A percentile compares a stretch with the other conserved stretches of the same genome.
Conservation (phyloP, 2,888 invertebrate genomes). For the Cantharis flavilabris region DNA sequence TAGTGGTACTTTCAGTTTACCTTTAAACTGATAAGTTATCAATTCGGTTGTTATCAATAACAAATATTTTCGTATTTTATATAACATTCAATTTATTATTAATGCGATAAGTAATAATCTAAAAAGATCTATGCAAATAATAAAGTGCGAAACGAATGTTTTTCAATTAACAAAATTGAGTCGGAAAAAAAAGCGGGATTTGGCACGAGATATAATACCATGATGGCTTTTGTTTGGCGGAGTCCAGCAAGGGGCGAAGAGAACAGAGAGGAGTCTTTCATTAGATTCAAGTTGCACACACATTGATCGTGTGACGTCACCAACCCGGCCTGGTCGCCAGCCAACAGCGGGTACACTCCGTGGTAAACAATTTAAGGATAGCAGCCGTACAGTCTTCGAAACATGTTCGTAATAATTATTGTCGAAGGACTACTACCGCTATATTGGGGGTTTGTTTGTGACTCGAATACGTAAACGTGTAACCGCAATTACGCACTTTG, state of each 20-base stretch:
- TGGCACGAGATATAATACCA: not conserved
- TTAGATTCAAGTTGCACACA: slow-evolving; percentile 20
- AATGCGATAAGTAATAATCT: not conserved
- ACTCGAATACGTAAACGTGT: slow-evolving; percentile 8
- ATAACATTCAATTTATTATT: not conserved
- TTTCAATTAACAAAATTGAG: not conserved
- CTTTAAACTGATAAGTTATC: not conserved
- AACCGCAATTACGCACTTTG: slow-evolving; percentile 13
- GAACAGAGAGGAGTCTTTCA: slow-evolving; percentile 29
- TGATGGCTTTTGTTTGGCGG: not conserved
- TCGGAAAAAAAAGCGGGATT: not conserved
- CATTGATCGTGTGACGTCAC: slow-evolving; percentile 41
- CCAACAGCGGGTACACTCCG: slow-evolving; percentile 36
- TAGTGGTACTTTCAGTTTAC: not conserved
- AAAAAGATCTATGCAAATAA: not conserved
- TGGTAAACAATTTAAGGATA: slow-evolving; percentile 20
- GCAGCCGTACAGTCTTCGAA: slow-evolving; percentile 26
- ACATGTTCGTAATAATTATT: slow-evolving; percentile 10
- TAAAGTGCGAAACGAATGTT: not conserved
- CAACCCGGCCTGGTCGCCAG: slow-evolving; percentile 37
- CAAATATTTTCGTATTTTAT: not conserved
- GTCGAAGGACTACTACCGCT: slow-evolving; percentile 11
- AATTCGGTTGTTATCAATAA: not conserved
- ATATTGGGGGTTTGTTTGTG: slow-evolving; percentile 9
- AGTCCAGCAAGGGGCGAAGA: slow-evolving; percentile 6